These are phyloP conservation scores for Tinea pellionella DNA, from an alignment of 2,888 invertebrate genomes.

Conservation along the genomic window DNA sequence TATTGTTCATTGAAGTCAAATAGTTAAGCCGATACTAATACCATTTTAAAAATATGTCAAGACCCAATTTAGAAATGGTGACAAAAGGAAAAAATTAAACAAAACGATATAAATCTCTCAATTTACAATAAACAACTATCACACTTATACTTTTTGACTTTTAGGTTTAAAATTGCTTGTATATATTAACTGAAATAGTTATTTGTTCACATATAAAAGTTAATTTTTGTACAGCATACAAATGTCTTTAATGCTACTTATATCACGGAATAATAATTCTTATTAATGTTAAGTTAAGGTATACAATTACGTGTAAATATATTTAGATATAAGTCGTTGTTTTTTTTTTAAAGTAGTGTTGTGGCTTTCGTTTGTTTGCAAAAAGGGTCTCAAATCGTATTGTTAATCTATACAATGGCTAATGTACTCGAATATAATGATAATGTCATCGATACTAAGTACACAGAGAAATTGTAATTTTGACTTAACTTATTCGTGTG, in stretches of 20 bases:
- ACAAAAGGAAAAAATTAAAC: slow-evolving; percentile 3
- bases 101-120: not conserved
- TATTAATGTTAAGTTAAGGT: not conserved
- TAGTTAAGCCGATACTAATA: slow-evolving; percentile 30
- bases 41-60: slow-evolving; percentile 38
- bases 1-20: not conserved
- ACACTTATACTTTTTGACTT: too few relatives aligned
- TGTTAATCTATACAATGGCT: not conserved
- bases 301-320: not conserved
- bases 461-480: slow-evolving; percentile 58
- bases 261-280: not conserved
- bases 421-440: slow-evolving; percentile 1
- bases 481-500: slow-evolving; percentile 62
- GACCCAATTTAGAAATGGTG: slow-evolving; percentile 45
- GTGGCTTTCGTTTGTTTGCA: not conserved
- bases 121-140: too few relatives aligned
- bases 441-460: slow-evolving; percentile 58
- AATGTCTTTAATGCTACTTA: not conserved
- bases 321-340: not conserved
- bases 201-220: too few relatives aligned
- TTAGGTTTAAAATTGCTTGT: too few relatives aligned
- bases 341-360: not conserved
- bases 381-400: not conserved
- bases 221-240: too few relatives aligned
- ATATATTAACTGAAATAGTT: too few relatives aligned